These are phyloP conservation scores for Pycnomerus fuliginosus DNA, from an alignment of 2,888 invertebrate species.

Conservation along the genomic window DNA sequence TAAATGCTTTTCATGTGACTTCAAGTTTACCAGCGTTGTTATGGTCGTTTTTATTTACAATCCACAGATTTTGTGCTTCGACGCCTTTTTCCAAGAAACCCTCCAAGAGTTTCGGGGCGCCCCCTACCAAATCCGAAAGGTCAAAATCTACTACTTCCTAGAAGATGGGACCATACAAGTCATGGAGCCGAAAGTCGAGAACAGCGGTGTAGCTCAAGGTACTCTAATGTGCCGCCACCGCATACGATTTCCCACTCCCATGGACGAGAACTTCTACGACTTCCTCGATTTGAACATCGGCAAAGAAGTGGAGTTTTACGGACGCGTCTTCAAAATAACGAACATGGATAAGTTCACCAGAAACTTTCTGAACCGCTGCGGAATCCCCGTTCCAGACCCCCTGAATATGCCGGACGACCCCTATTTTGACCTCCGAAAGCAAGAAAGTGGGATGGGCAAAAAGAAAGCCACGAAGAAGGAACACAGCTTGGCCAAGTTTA, in stretches of 20 bases:
- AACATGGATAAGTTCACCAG: conserved; percentile 87
- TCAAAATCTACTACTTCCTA: conserved; percentile 81
- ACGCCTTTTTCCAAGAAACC: conserved; percentile 79
- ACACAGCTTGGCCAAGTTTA: conserved; percentile 74
- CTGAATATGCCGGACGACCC: conserved; percentile 59
- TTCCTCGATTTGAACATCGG: conserved; percentile 87
- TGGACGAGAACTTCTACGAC: conserved; percentile 75
- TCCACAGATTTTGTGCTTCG: conserved; percentile 69
- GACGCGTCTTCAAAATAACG: conserved; percentile 77
- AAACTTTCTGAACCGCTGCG: conserved; percentile 79
- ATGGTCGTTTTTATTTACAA: too few relatives aligned
- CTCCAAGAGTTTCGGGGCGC: conserved; percentile 71
- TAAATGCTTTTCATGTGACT: too few relatives aligned
- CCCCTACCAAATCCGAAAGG: conserved; percentile 71
- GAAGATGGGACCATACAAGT: conserved; percentile 93
- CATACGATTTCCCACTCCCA: conserved; percentile 73
- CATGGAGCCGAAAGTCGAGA: conserved; percentile 74
- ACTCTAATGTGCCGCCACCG: conserved; percentile 80
- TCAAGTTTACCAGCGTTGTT: too few relatives aligned
- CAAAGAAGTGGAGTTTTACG: conserved; percentile 75
- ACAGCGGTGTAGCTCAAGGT: conserved; percentile 85
- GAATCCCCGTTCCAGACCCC: conserved; percentile 78
- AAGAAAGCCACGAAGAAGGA: conserved; percentile 60
- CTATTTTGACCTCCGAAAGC: conserved; percentile 53
- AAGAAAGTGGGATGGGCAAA: conserved; percentile 44